phyloP scores from a whole-genome alignment of 2,113 vertebrate genomes.

The mouse (Mus musculus) region DNA sequence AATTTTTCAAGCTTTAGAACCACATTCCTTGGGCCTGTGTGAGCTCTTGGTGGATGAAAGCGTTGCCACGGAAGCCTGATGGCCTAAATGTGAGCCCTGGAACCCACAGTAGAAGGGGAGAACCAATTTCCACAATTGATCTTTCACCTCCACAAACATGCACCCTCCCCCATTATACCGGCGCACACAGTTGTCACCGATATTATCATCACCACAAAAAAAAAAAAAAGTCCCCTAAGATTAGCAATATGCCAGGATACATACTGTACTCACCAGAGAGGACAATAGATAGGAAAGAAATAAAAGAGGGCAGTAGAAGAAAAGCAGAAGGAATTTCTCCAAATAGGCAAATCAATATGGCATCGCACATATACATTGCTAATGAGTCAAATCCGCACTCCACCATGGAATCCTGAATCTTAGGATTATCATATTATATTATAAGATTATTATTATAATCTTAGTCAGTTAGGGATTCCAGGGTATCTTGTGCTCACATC shows the following conservation, averaged over 20 bases:
- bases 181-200: not conserved
- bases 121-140: not conserved
- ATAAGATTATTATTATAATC: not conserved
- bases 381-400: not conserved
- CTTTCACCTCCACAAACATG: not conserved
- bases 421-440: not conserved
- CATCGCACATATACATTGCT: not conserved
- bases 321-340: constrained; percentile 32
- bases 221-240: not conserved
- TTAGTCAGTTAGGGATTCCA: not conserved
- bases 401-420: not conserved
- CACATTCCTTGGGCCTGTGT: not conserved
- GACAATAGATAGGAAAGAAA: not conserved
- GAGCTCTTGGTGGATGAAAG: not conserved
- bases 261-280: not conserved
- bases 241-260: not conserved
- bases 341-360: not conserved
- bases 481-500: not conserved
- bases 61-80: not conserved
- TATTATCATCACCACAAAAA: not conserved
- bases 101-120: not conserved
- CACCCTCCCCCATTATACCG: not conserved
- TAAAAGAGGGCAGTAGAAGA: not conserved
- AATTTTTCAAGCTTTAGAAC: constrained; percentile 50
- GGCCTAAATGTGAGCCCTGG: not conserved